Base-by-base conservation (phyloP, 2,888 invertebrate species). In the Muschampia plurimacula region DNA sequence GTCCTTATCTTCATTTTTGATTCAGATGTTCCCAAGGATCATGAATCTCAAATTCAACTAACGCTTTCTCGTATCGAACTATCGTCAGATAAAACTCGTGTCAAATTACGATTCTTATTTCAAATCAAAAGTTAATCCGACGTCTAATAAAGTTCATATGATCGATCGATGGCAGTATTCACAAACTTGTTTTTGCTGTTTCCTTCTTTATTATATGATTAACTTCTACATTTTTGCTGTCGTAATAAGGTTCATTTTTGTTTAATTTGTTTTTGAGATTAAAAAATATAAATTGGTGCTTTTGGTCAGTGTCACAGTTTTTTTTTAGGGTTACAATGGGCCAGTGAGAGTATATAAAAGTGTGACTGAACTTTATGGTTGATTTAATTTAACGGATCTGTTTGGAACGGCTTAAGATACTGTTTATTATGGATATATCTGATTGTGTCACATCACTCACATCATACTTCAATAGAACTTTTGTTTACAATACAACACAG, bases 91-190 rank as follows among this genome's bases (percentile, higher is more conserved):
- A 82, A 82, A 77, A 79, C 80, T 83, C 84, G 86, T 85, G 87
- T 90, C 89, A 86, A 81, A 85, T 90, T 89, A 87, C 86, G 80
- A 81, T 79, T 83, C 83, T 69, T 77, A 82, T 79, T 84, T 82
- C 82, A 83, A 83, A 83, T 84, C 81, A 84, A 87, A 88, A 90
- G 86, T 83, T 90, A 90, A 92, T 90, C 90, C 84, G 89, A 90
- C 89, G 78, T 85, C 76, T 83, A 86, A 87, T 88, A 88, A 85
- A 86, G 82, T 85, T 80, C 81, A 79, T 84, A 86, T 90, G 92
- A 92, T 90, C 84, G 91, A 91, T 91, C 82, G 85, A 74, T 81
- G 74, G 76, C 76, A 73, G 77, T 75, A 67, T 78, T 77, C 69
- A 81, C 83, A 79, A 79, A 75, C 15, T 76, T 78, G 15, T n/a